Percentiles rank a stretch among this genome's conserved stretches.
Evolutionary conservation across 2,113 vertebrate species (phyloP).

Genomic region (Falco punctatus): DNA sequence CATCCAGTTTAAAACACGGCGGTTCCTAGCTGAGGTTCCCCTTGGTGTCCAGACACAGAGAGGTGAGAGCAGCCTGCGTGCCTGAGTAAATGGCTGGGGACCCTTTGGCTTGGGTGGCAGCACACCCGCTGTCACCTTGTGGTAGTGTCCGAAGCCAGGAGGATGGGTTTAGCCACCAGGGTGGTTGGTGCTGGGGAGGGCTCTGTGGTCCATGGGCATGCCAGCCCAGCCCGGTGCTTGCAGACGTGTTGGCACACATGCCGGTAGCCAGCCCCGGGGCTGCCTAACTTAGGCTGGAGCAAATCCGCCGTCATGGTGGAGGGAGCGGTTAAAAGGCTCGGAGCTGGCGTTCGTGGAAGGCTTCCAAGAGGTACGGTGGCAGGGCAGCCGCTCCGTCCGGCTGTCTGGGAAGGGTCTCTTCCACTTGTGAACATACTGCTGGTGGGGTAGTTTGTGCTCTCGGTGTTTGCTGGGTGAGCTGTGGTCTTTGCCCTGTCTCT

Average conservation of each 20-base stretch:
- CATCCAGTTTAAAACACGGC: not conserved
- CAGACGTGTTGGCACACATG: not conserved
- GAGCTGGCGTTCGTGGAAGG: not conserved
- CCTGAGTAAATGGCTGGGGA: rapidly evolving
- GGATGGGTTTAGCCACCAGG: not conserved
- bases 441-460: not conserved
- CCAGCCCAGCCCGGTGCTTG: not conserved
- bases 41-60: not conserved
- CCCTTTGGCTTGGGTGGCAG: not conserved
- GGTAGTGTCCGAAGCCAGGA: rapidly evolving
- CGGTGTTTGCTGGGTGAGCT: rapidly evolving
- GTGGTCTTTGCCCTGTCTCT: not conserved
- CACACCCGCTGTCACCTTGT: rapidly evolving
- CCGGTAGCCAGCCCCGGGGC: not conserved
- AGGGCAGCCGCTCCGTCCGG: not conserved
- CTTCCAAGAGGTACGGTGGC: not conserved
- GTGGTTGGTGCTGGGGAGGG: not conserved
- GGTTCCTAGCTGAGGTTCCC: not conserved
- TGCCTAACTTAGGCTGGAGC: not conserved
- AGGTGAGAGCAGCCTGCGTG: not conserved
- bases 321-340: not conserved
- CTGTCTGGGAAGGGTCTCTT: not conserved
- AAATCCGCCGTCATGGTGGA: not conserved
- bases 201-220: not conserved
- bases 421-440: not conserved